A percentile compares a stretch with the other conserved stretches of the same genome.
Conservation (phyloP, 2,888 invertebrate species). For the Drosophila birchii region DNA sequence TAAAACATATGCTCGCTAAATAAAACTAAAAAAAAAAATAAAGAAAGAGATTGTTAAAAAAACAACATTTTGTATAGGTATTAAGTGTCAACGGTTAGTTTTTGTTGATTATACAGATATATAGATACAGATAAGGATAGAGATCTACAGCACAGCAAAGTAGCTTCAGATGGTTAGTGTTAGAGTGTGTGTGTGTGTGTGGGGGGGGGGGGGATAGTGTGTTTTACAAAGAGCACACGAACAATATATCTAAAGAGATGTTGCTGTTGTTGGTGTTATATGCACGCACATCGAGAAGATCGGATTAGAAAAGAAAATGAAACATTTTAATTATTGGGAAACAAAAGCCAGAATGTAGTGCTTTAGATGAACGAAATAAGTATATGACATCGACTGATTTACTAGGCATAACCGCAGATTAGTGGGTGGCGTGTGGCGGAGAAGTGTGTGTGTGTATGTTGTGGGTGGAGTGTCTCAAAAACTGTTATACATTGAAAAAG, state of each 20-base stretch:
- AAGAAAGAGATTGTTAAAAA: slow-evolving; percentile 31
- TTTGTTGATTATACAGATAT: slow-evolving; percentile 41
- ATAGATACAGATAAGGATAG: slow-evolving; percentile 43
- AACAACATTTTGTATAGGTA: slow-evolving; percentile 24
- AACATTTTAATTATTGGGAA: slow-evolving; percentile 24
- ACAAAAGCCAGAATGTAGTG: slow-evolving; percentile 49
- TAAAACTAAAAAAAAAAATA: slow-evolving; percentile 52
- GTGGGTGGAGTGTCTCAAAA: slow-evolving; percentile 60
- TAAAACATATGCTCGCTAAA: slow-evolving; percentile 48
- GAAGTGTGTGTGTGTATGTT: slow-evolving; percentile 41
- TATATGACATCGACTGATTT: slow-evolving; percentile 38
- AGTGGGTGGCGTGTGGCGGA: slow-evolving; percentile 42
- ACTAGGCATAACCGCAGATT: slow-evolving; percentile 57
- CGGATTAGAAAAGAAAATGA: slow-evolving; percentile 27
- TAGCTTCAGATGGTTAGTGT: slow-evolving; percentile 39
- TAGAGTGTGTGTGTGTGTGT: slow-evolving; percentile 15
- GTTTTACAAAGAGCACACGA: slow-evolving; percentile 35
- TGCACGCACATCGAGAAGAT: slow-evolving; percentile 36
- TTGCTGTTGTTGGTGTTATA: slow-evolving; percentile 8
- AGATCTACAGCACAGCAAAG: slow-evolving; percentile 43
- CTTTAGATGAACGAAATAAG: slow-evolving; percentile 55
- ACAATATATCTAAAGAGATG: slow-evolving; percentile 28
- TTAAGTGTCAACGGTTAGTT: slow-evolving; percentile 39
- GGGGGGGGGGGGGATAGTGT: slow-evolving; percentile 14
- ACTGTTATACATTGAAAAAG: slow-evolving; percentile 78